phyloP scores from a whole-genome alignment of 1,140 invertebrate species.

The Hestina assimilis region DNA sequence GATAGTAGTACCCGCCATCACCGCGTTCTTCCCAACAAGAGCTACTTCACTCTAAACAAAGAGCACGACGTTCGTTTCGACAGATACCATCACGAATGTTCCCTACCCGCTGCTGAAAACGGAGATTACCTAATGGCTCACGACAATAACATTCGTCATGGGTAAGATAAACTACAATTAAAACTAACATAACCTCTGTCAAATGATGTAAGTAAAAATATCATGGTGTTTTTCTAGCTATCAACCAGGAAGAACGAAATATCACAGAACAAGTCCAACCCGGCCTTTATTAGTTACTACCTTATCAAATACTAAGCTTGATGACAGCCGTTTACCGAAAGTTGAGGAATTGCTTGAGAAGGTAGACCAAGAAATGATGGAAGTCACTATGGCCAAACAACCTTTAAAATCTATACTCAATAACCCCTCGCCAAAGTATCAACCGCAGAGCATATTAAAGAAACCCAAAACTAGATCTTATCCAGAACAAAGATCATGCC shows the following conservation, averaged over 20 bases:
- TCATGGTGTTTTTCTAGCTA: slow-evolving; percentile 43
- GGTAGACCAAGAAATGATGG: slow-evolving; percentile 68
- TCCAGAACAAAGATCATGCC: slow-evolving; percentile 42
- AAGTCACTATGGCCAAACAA: slow-evolving; percentile 55
- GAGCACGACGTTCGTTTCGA: slow-evolving; percentile 41
- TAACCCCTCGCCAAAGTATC: slow-evolving; percentile 59
- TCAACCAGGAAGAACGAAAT: slow-evolving; percentile 63
- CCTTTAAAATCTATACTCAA: slow-evolving; percentile 74
- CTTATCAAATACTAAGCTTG: slow-evolving; percentile 61
- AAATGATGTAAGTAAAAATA: slow-evolving; percentile 1
- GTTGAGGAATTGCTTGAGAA: slow-evolving; percentile 70
- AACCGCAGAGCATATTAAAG: slow-evolving; percentile 64
- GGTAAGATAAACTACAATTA: slow-evolving; percentile 43
- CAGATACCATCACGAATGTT: slow-evolving; percentile 58
- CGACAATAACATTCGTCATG: slow-evolving; percentile 48
- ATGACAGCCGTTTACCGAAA: slow-evolving; percentile 64
- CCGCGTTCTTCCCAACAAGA: slow-evolving; percentile 53
- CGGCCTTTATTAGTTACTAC: slow-evolving; percentile 61
- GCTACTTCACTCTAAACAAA: slow-evolving; percentile 64
- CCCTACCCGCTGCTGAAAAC: slow-evolving; percentile 54
- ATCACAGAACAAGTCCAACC: slow-evolving; percentile 57
- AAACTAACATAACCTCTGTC: slow-evolving; percentile 36
- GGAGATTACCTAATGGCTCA: slow-evolving; percentile 69
- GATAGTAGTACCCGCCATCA: slow-evolving; percentile 45
- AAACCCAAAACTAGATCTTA: slow-evolving; percentile 61